A percentile compares a stretch with the other conserved stretches of the same genome.
Conservation (phyloP, 2,113 vertebrate species). For the Corynorhinus townsendii region DNA sequence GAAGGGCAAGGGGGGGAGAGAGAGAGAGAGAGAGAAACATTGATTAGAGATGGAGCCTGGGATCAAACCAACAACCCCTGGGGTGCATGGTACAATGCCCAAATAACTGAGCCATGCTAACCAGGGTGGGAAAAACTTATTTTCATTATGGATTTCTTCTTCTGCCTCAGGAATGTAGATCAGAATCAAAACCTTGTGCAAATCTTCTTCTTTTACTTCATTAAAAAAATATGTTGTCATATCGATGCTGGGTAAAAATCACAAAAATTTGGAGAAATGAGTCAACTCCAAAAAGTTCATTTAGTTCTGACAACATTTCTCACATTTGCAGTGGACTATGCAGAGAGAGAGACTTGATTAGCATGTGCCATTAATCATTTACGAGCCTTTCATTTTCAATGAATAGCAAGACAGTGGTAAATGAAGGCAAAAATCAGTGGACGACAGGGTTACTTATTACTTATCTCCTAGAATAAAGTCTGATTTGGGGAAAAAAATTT, state of each 20-base stretch:
- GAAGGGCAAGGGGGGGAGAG: no score
- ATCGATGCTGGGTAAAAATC: background rate
- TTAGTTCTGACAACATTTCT: conserved; percentile 65
- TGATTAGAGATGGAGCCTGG: no score
- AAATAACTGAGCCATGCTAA: no score
- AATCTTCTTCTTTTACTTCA: background rate
- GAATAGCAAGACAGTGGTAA: conserved; percentile 60
- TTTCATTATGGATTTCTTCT: background rate
- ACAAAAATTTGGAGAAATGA: conserved; percentile 14
- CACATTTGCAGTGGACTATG: conserved; percentile 48
- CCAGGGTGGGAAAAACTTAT: background rate
- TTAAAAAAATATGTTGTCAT: background rate
- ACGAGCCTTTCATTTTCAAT: conserved; percentile 67
- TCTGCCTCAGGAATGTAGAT: background rate
- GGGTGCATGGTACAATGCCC: no score
- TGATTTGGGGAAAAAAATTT: conserved; percentile 54
- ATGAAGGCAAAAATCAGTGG: conserved; percentile 66
- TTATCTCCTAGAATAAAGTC: conserved; percentile 47
- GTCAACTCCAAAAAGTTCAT: conserved; percentile 57
- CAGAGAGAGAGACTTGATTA: conserved; percentile 67
- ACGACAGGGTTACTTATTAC: conserved; percentile 62
- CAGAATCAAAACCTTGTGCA: background rate
- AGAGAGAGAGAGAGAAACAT: no score
- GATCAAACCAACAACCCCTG: no score
- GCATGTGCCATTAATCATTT: conserved; percentile 74